A percentile compares a stretch with the other conserved stretches of the same genome.
phyloP scores from a whole-genome alignment of 2,113 vertebrate genomes.

The Corythoichthys intestinalis region DNA sequence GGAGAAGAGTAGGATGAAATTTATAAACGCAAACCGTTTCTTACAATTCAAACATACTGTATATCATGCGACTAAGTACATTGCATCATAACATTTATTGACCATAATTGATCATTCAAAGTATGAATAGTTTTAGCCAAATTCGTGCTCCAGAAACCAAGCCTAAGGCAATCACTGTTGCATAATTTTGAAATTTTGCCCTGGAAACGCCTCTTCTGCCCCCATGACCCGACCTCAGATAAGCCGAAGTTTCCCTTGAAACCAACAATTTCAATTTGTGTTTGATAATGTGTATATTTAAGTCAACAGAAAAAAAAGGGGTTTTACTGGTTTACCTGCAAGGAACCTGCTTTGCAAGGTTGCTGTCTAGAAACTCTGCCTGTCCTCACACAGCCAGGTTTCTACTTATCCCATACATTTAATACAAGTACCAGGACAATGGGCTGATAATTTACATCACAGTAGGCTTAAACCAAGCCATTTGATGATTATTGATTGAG shows the following conservation, averaged over 20 bases:
- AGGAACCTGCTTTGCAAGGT: conserved; percentile 9
- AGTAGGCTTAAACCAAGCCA: not conserved
- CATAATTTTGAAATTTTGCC: not conserved
- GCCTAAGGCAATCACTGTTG: not conserved
- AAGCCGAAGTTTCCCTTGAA: not conserved
- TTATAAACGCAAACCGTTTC: not conserved
- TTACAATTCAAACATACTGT: not conserved
- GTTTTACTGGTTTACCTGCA: conserved; percentile 39
- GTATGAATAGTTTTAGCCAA: not conserved
- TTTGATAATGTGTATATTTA: conserved; percentile 7
- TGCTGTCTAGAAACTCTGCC: not conserved
- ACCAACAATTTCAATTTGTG: not conserved
- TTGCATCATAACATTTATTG: not conserved
- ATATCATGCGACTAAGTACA: not conserved
- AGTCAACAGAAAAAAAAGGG: conserved; percentile 23
- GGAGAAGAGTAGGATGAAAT: not conserved
- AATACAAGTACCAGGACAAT: not conserved
- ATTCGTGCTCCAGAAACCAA: not conserved
- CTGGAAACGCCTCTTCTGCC: too few relatives aligned
- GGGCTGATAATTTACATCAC: not conserved
- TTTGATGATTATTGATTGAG: conserved; percentile 14
- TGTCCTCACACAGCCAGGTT: not conserved
- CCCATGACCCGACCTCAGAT: too few relatives aligned
- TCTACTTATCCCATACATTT: not conserved
- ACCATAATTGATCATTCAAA: not conserved